Percentiles rank a stretch among this genome's conserved stretches.
Evolutionary conservation across 2,113 vertebrate species (phyloP).

Genomic region (Toxotes chatareus): DNA sequence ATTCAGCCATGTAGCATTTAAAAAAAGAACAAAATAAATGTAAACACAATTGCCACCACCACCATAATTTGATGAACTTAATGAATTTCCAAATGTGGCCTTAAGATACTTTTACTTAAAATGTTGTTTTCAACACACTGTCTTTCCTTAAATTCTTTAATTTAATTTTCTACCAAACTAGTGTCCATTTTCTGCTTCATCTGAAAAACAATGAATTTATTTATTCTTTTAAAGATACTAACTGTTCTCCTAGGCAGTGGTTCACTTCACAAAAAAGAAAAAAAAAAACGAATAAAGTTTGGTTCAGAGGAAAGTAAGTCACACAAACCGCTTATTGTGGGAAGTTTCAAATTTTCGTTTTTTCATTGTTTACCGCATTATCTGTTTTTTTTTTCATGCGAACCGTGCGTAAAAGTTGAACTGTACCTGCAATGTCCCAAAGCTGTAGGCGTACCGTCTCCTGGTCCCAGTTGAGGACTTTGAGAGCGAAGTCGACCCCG

Average conservation of each 20-base stretch:
- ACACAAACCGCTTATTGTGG: not conserved
- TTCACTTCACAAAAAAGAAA: too few species aligned
- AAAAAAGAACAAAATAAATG: not conserved
- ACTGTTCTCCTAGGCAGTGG: not conserved
- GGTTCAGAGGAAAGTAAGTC: not conserved
- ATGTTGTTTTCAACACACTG: not conserved
- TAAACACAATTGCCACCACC: not conserved
- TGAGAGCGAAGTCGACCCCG: conserved; percentile 97
- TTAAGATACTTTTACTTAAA: not conserved
- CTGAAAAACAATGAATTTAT: not conserved
- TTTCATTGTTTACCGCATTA: too few species aligned
- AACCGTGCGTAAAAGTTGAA: conserved; percentile 34
- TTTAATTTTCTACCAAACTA: not conserved
- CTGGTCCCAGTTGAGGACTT: conserved; percentile 96
- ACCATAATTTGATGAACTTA: not conserved
- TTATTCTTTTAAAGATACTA: too few species aligned
- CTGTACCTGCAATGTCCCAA: conserved; percentile 86
- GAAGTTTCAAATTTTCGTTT: too few species aligned
- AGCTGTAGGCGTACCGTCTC: conserved; percentile 94
- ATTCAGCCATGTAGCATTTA: not conserved
- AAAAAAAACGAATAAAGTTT: not conserved
- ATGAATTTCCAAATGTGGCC: not conserved
- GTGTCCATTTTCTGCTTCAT: not conserved
- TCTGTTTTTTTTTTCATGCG: not conserved
- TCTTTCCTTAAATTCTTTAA: not conserved